Base-by-base conservation (phyloP, 2,888 invertebrate species). In the Eumacrocentrus americanus region DNA sequence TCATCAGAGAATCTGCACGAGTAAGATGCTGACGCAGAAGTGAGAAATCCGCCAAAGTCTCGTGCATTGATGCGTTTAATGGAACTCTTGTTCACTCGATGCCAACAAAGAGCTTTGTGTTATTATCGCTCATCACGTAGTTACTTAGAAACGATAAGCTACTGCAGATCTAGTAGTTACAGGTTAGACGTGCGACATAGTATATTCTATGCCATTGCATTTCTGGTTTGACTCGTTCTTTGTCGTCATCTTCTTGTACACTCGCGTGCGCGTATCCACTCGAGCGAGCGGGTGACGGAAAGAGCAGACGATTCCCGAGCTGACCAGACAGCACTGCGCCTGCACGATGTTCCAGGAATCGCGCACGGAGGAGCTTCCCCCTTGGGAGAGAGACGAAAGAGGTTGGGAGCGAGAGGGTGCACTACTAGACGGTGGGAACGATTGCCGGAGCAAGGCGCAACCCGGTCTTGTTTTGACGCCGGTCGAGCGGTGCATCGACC, bases 91-190 rank as follows among this genome's bases (percentile, higher is more conserved):
- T 37, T 34, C 22, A 58, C 48, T 48, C 35, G 47, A 48, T 50
- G 62, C 50, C 54, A 60, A 58, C 58, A 58, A 46, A 54, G 54
- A 53, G 25, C 22, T 35, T 54, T 59, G 72, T 74, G 77, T 79
- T 79, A 79, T 79, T 78, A 78, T 76, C 77, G 73, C 78, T 75
- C 79, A 79, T 79, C 79, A 79, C 79, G 79, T 79, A 79, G 74
- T 72, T 79, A 79, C 79, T 79, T 75, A 77, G 78, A 79, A 79
- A 73, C 72, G 72, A 54, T 48, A 38, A 53, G 46, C 42, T 54
- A 51, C 56, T 52, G 53, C 38, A 18, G 20, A 56, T 22, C n/a
- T n/a, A 48, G 47, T 47, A 25, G 62, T 58, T 20, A 44, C 63
- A 53, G 62, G 59, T 54, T 56, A 61, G 68, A 64, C 68, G 62